Conservation (phyloP, 2,113 vertebrate species). For the Sinocyclocheilus grahami region DNA sequence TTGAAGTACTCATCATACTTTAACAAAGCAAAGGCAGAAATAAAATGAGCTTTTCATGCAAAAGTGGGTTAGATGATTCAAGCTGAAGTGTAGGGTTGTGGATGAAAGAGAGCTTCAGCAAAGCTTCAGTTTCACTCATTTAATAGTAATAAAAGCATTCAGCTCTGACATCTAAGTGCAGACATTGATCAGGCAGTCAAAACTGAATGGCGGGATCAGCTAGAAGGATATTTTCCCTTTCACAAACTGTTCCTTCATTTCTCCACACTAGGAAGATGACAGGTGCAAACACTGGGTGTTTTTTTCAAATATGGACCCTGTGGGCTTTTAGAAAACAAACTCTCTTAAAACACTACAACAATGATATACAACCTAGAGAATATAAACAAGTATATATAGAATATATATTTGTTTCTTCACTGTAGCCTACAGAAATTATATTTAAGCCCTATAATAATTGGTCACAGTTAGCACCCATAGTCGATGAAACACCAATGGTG, state of each 20-base stretch:
- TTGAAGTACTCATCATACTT: neutral
- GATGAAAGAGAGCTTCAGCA: conserved; percentile 45
- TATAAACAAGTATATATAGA: too few relatives aligned
- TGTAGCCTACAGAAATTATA: too few relatives aligned
- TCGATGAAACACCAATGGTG: too few relatives aligned
- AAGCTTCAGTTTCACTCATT: conserved; percentile 50
- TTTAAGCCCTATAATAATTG: too few relatives aligned
- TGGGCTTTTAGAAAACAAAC: too few relatives aligned
- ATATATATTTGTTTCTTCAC: too few relatives aligned
- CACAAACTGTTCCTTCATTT: too few relatives aligned
- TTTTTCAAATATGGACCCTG: neutral
- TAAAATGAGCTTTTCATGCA: neutral
- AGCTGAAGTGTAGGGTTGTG: conserved; percentile 26
- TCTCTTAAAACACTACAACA: too few relatives aligned
- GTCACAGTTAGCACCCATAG: too few relatives aligned
- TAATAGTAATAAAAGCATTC: conserved; percentile 40
- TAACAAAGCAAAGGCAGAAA: neutral
- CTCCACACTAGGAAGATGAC: too few relatives aligned
- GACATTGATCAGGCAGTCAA: neutral
- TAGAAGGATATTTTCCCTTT: neutral
- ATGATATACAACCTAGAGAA: too few relatives aligned
- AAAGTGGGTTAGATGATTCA: conserved; percentile 42
- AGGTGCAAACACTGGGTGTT: neutral
- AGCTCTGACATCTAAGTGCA: conserved; percentile 19
- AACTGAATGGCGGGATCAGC: conserved; percentile 8